Evolutionary conservation across 35 echinoderm and acorn worm genomes (phyloP).

Genomic region (Amphiura filiformis): DNA sequence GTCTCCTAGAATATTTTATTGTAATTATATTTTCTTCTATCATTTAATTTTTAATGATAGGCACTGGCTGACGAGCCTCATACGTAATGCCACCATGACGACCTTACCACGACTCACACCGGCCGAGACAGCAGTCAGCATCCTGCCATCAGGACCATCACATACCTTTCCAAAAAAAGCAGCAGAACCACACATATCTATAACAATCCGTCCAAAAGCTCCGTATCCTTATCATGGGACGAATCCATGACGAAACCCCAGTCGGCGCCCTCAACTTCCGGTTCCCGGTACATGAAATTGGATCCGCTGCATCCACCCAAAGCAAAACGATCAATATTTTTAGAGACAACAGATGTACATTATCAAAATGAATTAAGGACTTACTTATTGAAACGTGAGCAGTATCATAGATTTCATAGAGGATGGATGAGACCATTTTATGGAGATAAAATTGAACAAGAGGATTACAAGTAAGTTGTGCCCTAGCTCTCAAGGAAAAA

Average conservation of each 20-base stretch:
- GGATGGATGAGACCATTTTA: slow-evolving; percentile 68
- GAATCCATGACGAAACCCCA: not conserved
- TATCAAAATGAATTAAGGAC: slow-evolving; percentile 55
- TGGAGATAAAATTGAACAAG: slow-evolving; percentile 63
- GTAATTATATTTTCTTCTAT: not conserved
- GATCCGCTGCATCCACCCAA: slow-evolving; percentile 58
- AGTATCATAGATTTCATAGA: slow-evolving; percentile 59
- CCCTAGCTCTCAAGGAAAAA: not conserved
- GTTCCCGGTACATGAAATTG: not conserved
- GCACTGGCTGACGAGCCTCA: not conserved
- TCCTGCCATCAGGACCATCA: slow-evolving; percentile 4
- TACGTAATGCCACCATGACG: slow-evolving; percentile 19
- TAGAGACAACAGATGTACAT: slow-evolving; percentile 60
- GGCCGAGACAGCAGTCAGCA: slow-evolving; percentile 28
- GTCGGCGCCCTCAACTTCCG: not conserved
- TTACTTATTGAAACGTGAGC: slow-evolving; percentile 50
- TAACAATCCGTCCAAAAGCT: not conserved
- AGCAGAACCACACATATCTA: slow-evolving; percentile 31
- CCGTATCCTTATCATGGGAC: slow-evolving; percentile 63
- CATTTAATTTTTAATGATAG: not conserved
- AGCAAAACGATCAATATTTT: slow-evolving; percentile 15
- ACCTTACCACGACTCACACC: slow-evolving; percentile 53
- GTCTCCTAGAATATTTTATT: too few species aligned
- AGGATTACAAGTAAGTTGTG: slow-evolving; percentile 59
- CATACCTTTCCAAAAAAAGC: not conserved